Evolutionary conservation across 2,888 invertebrate species (phyloP), one percentile per base, ranked within the genome.

Genomic region (Apeira syringaria): DNA sequence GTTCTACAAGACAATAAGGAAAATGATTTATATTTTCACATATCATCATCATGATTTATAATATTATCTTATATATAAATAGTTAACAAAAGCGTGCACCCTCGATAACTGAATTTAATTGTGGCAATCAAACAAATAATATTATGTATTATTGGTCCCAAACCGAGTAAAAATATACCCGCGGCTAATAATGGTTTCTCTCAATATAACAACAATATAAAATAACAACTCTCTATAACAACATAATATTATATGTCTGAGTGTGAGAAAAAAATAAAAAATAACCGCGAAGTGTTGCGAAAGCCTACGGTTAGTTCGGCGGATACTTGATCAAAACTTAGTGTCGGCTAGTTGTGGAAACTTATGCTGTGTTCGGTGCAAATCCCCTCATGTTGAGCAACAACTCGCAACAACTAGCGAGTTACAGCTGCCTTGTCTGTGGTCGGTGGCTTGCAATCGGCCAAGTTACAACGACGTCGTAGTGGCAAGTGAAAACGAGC

Each of bases 401-500:
- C 46, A 41, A 42, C 40, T 45, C 36, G 40, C 47, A 45, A 50
- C 53, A 43, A 48, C 47, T 39, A 50, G 27, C 31, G 35, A 57
- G 53, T 51, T 53, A 53, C 51, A 48, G 46, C 4, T 15, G 15
- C 15, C 51, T 53, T 52, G 45, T 41, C 44, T 41, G 26, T 38
- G 35, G 48, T 40, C 33, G 45, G 47, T 38, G 32, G 43, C 37
- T 53, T 42, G 37, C 46, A 42, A 34, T 47, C 34, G 42, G 31
- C 44, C 32, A 53, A 56, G 37, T 55, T 64, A 51, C 50, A 61
- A 54, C 59, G 53, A 56, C 55, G 53, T 56, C 37, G 51, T 51
- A 56, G 53, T 54, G 60, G 57, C 58, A 55, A 73, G 72, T 74
- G 71, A 74, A 75, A 75, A 64, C 69, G 67, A 72, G 46, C 64